Evolutionary conservation across 2,797 vertebrate genomes (phyloP).

Genomic region (Amazona ochrocephala): DNA sequence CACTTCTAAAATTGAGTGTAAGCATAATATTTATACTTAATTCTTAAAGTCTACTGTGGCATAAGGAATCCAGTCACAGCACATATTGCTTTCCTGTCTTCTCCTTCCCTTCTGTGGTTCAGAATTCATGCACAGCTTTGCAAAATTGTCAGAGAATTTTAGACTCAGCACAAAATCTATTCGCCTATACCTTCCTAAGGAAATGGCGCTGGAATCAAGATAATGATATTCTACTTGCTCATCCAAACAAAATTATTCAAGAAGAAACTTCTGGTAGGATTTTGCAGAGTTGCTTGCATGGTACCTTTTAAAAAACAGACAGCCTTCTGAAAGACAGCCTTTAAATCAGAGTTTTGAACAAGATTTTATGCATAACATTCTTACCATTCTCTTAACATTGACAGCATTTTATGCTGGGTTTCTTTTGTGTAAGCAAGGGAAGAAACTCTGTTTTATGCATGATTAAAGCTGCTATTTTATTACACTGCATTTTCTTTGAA

Average conservation of each 20-base stretch:
- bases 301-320: neutral
- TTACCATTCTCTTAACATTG: neutral
- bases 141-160: slow-evolving; percentile 57
- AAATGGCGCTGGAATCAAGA: slow-evolving; percentile 11
- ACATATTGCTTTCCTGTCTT: neutral
- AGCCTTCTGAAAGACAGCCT: slow-evolving; percentile 4
- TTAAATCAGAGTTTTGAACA: slow-evolving; percentile 38
- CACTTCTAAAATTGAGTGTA: neutral
- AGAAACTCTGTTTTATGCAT: slow-evolving; percentile 36
- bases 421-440: neutral
- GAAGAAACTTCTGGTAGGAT: slow-evolving; percentile 34
- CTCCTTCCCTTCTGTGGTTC: neutral
- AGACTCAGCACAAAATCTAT: slow-evolving; percentile 50
- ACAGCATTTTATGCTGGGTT: neutral
- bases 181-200: slow-evolving; percentile 5
- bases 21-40: neutral
- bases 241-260: slow-evolving; percentile 40
- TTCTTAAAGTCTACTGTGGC: neutral
- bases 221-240: slow-evolving; percentile 35
- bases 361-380: neutral
- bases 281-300: neutral
- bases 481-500: slow-evolving; percentile 46
- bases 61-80: neutral
- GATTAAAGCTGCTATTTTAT: slow-evolving; percentile 52
- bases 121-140: slow-evolving; percentile 53